Base-by-base conservation (phyloP, 2,797 vertebrate species). In the Poecile montanus region DNA sequence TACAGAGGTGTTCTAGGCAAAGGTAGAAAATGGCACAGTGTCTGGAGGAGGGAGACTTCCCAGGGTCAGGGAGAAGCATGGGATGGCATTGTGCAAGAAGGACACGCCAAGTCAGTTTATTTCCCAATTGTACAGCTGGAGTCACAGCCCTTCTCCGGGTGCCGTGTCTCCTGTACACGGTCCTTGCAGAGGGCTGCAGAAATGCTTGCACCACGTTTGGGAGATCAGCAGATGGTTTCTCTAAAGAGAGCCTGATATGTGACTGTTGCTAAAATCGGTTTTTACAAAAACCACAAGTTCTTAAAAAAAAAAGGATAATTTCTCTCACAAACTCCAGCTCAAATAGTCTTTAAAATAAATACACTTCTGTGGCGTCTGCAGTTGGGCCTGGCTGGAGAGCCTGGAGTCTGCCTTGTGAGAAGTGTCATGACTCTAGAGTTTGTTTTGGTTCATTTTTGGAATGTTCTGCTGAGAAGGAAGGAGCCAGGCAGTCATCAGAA, bases 331-430 rank as follows among this genome's bases (percentile, higher is more conserved):
- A 36, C 88, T 83, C 74, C 72, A 85, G 67, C 88, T 90, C 42
- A 86, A 70, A 92, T 66, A 91, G 88, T 91, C 75, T 80, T 90
- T 81, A 85, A 90, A 87, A 93, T 93, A 96, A 94, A 91, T 89
- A 93, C 70, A 40, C 68, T 96, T 86, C 61, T 79, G 67, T 74
- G 88, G 83, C 1, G 16, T 94, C 93, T 95, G 77, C 91, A 89
- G 50, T 92, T 51, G 84, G 68, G 75, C 67, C 91, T 82, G 84
- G 75, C 84, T 95, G 75, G 84, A 91, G 94, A 80, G 78, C 86
- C 71, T 65, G 86, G 75, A 94, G 81, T 93, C 92, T 96, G 93
- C 84, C 61, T 93, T 4, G 0, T 85, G 65, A 47, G 48, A 85
- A 93, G 92, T 65, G 81, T 93, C 88, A n/a, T 2, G 44, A 80